phyloP scores from a whole-genome alignment of 2,888 invertebrate species.

The Cosmorhoe ocellata region DNA sequence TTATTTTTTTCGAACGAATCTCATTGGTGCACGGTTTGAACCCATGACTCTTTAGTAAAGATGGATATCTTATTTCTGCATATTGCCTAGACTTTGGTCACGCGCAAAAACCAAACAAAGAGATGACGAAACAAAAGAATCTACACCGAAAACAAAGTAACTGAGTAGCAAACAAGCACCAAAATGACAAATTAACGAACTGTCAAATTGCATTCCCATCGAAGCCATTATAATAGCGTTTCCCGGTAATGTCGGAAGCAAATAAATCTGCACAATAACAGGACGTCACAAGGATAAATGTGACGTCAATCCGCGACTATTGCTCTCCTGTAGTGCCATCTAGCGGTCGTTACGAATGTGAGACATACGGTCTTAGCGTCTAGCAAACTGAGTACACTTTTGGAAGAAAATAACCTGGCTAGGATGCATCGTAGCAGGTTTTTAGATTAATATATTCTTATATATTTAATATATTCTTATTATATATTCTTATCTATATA shows the following conservation, averaged over 20 bases:
- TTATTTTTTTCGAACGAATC: no score
- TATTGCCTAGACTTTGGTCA: no score
- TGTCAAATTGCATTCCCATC: slow-evolving; percentile 58
- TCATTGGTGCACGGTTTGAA: no score
- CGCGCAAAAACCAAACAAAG: not conserved
- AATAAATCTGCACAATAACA: slow-evolving; percentile 75
- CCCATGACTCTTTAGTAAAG: no score
- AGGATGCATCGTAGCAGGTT: no score
- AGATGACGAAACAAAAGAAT: not conserved
- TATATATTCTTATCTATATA: no score
- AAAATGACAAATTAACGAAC: slow-evolving; percentile 50
- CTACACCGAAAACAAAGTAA: slow-evolving; percentile 9
- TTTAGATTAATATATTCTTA: no score
- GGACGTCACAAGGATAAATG: slow-evolving; percentile 72
- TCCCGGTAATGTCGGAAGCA: slow-evolving; percentile 68
- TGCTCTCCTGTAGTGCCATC: slow-evolving; percentile 47
- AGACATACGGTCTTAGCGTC: slow-evolving; percentile 44
- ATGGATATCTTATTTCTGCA: no score
- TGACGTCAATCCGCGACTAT: slow-evolving; percentile 74
- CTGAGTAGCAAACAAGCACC: slow-evolving; percentile 19
- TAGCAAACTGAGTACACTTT: not conserved
- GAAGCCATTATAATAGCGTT: slow-evolving; percentile 72
- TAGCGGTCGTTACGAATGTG: slow-evolving; percentile 48
- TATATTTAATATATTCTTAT: no score
- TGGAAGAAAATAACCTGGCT: no score